Conservation (phyloP, 2,113 vertebrate genomes). For the Axis porcinus region DNA sequence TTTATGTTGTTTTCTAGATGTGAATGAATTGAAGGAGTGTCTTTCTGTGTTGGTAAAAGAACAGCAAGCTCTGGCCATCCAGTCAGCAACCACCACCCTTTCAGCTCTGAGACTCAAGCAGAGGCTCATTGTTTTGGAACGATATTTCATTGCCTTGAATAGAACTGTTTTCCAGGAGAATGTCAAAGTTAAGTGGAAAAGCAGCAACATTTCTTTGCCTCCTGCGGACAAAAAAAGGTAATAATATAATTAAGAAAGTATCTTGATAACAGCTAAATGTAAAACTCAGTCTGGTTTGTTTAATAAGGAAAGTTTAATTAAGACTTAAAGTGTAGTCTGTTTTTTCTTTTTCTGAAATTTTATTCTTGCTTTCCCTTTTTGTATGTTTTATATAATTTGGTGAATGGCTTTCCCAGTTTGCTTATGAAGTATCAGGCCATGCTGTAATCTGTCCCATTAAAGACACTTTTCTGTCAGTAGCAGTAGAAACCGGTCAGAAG, state of each 20-base stretch:
- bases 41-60: constrained; percentile 93
- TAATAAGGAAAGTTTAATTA: neutral
- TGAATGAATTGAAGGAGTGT: constrained; percentile 92
- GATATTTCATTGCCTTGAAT: constrained; percentile 96
- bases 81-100: constrained; percentile 92
- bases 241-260: neutral
- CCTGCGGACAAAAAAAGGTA: constrained; percentile 95
- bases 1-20: constrained; percentile 80
- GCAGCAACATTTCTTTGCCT: constrained; percentile 85
- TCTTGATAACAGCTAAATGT: neutral
- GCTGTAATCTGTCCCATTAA: neutral
- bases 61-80: constrained; percentile 90
- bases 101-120: constrained; percentile 93
- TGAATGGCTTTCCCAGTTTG: neutral
- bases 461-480: neutral
- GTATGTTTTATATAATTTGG: neutral
- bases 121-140: constrained; percentile 94
- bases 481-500: neutral
- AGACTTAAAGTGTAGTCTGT: neutral
- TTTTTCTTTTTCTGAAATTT: neutral
- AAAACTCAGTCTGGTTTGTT: neutral
- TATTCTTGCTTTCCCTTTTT: neutral
- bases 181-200: constrained; percentile 93
- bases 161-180: constrained; percentile 95
- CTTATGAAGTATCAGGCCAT: neutral